A percentile compares a stretch with the other conserved stretches of the same genome.
Conservation (phyloP, 2,113 vertebrate genomes). For the Tilapia sparmanii region DNA sequence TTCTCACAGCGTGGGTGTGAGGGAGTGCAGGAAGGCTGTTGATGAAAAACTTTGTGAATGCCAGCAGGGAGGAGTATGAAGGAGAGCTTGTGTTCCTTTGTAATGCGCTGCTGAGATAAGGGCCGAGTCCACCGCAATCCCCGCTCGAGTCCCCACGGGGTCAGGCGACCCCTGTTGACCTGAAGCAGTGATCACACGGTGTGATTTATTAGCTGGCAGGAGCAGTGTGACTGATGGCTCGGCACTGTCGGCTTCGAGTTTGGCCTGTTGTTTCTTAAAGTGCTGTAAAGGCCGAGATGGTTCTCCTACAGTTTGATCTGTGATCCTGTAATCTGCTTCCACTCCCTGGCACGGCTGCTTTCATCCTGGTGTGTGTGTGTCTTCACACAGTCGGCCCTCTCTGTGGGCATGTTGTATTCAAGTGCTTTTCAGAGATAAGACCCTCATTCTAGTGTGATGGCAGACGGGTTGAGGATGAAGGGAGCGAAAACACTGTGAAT, state of each 20-base stretch:
- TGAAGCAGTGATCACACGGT: constrained; percentile 40
- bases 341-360: constrained; percentile 30
- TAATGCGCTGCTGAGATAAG: constrained; percentile 46
- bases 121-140: constrained; percentile 20
- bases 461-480: neutral
- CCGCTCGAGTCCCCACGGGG: constrained; percentile 17
- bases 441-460: constrained; percentile 37
- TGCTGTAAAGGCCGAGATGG: constrained; percentile 12
- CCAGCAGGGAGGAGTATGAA: constrained; percentile 32
- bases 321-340: constrained; percentile 44
- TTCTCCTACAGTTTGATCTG: constrained; percentile 24
- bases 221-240: constrained; percentile 37
- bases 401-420: constrained; percentile 57
- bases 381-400: constrained; percentile 38
- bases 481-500: constrained; percentile 21
- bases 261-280: constrained; percentile 16
- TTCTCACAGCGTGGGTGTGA: constrained; percentile 30
- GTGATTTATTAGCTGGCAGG: constrained; percentile 46
- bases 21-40: constrained; percentile 26
- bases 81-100: constrained; percentile 41
- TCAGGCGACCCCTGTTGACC: constrained; percentile 39
- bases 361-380: constrained; percentile 37
- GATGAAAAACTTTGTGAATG: constrained; percentile 22
- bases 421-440: constrained; percentile 52
- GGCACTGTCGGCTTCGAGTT: neutral